These are phyloP conservation scores for Holacanthus passer DNA, from an alignment of 2,113 vertebrate species.

Conservation along the genomic window DNA sequence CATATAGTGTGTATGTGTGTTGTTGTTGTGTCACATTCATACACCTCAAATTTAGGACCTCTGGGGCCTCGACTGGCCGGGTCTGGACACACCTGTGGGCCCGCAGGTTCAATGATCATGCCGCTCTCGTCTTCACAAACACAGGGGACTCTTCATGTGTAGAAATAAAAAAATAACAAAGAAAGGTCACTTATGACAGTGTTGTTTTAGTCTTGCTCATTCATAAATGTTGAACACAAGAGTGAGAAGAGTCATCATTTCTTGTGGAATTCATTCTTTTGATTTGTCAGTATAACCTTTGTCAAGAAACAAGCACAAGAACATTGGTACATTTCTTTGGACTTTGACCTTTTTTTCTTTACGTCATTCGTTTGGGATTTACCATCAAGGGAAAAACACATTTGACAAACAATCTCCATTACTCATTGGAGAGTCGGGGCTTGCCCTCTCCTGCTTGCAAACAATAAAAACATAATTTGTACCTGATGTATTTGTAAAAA, in stretches of 20 bases:
- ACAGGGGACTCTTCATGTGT: conserved; percentile 7
- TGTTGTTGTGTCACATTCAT: conserved; percentile 62
- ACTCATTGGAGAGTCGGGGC: conserved; percentile 57
- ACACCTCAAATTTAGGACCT: conserved; percentile 65
- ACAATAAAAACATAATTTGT: conserved; percentile 81
- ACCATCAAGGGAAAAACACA: conserved; percentile 56
- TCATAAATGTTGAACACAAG: background rate
- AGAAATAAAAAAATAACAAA: background rate
- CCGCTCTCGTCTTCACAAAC: conserved; percentile 23
- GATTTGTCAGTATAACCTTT: background rate
- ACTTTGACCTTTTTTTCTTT: conserved; percentile 25
- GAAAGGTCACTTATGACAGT: background rate
- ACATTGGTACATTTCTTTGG: background rate
- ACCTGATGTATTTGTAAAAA: conserved; percentile 76
- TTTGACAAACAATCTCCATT: conserved; percentile 58
- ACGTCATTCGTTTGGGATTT: conserved; percentile 21
- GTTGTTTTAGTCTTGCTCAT: background rate
- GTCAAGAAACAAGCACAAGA: conserved; percentile 1
- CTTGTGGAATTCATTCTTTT: background rate
- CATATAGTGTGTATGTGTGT: conserved; percentile 44
- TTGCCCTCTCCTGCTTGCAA: conserved; percentile 77
- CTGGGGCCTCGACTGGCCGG: conserved; percentile 49
- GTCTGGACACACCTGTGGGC: conserved; percentile 60
- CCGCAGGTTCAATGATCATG: background rate
- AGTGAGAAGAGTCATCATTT: background rate